These are phyloP conservation scores for Lophochroa leadbeateri DNA, from an alignment of 2,113 vertebrate genomes.

Conservation along the genomic window DNA sequence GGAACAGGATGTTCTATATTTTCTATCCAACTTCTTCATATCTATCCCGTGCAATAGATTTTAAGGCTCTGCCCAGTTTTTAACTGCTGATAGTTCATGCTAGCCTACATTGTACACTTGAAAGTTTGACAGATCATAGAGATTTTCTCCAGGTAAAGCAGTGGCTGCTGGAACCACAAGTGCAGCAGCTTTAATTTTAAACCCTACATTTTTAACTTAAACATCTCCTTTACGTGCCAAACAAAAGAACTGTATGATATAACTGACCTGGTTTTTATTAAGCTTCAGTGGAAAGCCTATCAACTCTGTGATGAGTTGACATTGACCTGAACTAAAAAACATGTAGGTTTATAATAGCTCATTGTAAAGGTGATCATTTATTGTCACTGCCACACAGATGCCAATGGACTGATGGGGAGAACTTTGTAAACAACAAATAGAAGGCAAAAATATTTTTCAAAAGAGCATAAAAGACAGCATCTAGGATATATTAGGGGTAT, in stretches of 20 bases:
- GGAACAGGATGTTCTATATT: not conserved
- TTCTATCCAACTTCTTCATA: not conserved
- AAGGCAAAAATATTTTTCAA: not conserved
- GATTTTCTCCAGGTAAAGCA: not conserved
- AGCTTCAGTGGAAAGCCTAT: not conserved
- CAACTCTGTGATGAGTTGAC: not conserved
- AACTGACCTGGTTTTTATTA: constrained; percentile 7
- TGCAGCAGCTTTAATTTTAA: not conserved
- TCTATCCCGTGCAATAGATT: not conserved
- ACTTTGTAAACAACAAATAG: not conserved
- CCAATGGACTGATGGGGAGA: not conserved
- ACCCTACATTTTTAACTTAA: not conserved
- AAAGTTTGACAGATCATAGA: not conserved
- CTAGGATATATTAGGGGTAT: not conserved
- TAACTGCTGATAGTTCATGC: not conserved
- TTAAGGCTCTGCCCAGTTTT: not conserved
- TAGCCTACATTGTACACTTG: not conserved
- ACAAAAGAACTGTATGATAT: not conserved
- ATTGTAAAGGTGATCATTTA: not conserved
- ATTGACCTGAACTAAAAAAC: not conserved
- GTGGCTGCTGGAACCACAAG: not conserved
- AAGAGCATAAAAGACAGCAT: not conserved
- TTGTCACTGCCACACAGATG: not conserved
- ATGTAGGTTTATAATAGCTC: not conserved
- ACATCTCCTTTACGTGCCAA: not conserved